Evolutionary conservation across 2,797 vertebrate species (phyloP).

Genomic region (Acanthurus lineatus): DNA sequence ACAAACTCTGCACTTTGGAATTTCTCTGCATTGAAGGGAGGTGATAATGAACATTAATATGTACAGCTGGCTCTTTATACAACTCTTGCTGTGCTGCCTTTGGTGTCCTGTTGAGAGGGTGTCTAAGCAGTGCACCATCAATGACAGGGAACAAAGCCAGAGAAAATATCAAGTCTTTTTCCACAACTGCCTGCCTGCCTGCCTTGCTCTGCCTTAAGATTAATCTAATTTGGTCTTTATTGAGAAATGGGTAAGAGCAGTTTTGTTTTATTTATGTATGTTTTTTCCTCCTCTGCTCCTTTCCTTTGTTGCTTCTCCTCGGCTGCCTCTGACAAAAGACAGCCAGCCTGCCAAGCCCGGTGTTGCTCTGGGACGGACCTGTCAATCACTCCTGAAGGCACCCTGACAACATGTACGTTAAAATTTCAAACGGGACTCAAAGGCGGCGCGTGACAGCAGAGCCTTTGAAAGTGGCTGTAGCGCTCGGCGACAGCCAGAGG

Average conservation of each 20-base stretch:
- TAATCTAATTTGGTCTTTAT: constrained; percentile 88
- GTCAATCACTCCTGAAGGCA: constrained; percentile 90
- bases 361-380: constrained; percentile 89
- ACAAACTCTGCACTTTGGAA: constrained; percentile 64
- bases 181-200: constrained; percentile 63
- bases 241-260: constrained; percentile 86
- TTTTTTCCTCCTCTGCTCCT: constrained; percentile 83
- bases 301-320: constrained; percentile 88
- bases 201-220: constrained; percentile 79
- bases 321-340: constrained; percentile 89
- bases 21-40: constrained; percentile 62
- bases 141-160: constrained; percentile 75
- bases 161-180: constrained; percentile 81
- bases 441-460: constrained; percentile 86
- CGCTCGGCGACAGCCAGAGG: constrained; percentile 87
- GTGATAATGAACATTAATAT: constrained; percentile 79
- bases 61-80: constrained; percentile 71
- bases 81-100: constrained; percentile 73
- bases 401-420: constrained; percentile 90
- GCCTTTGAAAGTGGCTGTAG: constrained; percentile 90
- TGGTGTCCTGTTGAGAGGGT: constrained; percentile 77
- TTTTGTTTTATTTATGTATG: constrained; percentile 90
- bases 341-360: constrained; percentile 88
- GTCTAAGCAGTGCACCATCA: constrained; percentile 72
- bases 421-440: constrained; percentile 91